Evolutionary conservation across 2,113 vertebrate species (phyloP).

Genomic region (Psammodynastes pulverulentus): DNA sequence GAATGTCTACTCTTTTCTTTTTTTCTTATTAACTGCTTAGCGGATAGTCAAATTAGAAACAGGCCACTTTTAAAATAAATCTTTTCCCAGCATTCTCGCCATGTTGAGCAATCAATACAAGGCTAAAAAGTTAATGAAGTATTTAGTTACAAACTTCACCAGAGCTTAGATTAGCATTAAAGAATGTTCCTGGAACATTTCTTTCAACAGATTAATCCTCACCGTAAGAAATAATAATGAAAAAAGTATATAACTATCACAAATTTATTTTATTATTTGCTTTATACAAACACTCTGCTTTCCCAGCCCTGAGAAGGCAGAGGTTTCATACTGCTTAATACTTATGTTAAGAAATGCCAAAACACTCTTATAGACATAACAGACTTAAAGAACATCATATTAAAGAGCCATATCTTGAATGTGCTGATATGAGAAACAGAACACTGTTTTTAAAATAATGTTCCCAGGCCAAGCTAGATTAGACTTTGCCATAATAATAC

Average conservation of each 20-base stretch:
- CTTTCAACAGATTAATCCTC: background rate
- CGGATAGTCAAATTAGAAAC: background rate
- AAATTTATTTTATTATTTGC: background rate
- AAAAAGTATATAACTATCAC: background rate
- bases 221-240: background rate
- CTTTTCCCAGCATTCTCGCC: background rate
- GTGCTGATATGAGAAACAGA: background rate
- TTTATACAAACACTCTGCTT: background rate
- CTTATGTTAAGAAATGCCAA: background rate
- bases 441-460: background rate
- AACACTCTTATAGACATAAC: background rate
- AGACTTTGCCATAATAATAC: background rate
- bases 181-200: background rate
- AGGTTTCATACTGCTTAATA: background rate
- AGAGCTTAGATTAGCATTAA: background rate
- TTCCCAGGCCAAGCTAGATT: background rate
- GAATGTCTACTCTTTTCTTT: background rate
- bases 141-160: background rate
- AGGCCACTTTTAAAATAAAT: background rate
- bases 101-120: background rate
- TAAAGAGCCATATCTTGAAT: background rate
- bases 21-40: background rate
- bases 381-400: background rate
- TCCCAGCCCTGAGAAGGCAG: background rate
- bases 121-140: background rate